A percentile compares a stretch with the other conserved stretches of the same genome.
Evolutionary conservation across 2,797 vertebrate genomes (phyloP).

Genomic region (Rhabdophis nuchalis): DNA sequence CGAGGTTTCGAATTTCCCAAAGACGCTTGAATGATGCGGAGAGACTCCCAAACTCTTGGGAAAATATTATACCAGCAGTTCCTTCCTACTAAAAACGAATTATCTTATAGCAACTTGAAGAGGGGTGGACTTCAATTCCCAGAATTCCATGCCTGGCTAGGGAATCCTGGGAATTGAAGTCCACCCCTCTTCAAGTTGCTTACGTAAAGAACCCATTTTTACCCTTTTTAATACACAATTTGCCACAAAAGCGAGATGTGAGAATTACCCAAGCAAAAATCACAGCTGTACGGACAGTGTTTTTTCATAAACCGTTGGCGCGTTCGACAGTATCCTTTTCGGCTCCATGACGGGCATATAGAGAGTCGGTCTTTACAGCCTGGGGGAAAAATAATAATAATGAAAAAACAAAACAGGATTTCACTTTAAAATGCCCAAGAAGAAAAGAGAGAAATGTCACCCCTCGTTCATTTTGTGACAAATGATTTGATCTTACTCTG

Average conservation of each 20-base stretch:
- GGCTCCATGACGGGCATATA: conserved; percentile 86
- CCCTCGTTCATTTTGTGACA: background rate
- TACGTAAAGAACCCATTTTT: background rate
- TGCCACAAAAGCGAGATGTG: fast-evolving
- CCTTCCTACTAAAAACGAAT: background rate
- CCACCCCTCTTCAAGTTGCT: background rate
- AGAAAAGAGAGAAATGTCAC: background rate
- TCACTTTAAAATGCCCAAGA: background rate
- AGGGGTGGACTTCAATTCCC: background rate
- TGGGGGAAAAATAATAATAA: conserved; percentile 47
- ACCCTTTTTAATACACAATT: background rate
- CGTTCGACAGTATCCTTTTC: conserved; percentile 85
- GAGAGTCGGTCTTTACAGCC: conserved; percentile 91
- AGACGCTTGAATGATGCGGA: background rate
- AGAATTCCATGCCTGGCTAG: background rate
- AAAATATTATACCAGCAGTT: background rate
- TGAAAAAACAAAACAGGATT: background rate
- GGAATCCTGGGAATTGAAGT: background rate
- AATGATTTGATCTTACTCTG: background rate
- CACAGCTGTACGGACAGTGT: conserved; percentile 91
- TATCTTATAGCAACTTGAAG: background rate
- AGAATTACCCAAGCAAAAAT: conserved; percentile 90
- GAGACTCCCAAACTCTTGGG: background rate
- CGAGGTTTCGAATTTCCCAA: background rate
- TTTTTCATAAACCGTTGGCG: conserved; percentile 90